phyloP scores from a whole-genome alignment of 2,797 vertebrate species.

The Ptychadena robeensis region DNA sequence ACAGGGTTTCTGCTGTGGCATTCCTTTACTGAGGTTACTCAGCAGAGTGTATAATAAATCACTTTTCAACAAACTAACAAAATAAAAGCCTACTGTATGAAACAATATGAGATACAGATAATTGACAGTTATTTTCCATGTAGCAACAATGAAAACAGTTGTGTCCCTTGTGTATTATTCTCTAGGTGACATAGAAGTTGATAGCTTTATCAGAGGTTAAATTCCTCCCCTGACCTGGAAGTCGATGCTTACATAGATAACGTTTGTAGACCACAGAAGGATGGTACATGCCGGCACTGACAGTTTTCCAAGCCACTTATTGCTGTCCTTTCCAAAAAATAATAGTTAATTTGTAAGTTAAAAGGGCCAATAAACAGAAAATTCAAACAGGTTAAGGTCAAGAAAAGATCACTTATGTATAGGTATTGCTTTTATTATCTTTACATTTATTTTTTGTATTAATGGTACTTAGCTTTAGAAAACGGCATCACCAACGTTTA shows the following conservation, averaged over 20 bases:
- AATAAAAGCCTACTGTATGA: not conserved
- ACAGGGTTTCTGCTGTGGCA: not conserved
- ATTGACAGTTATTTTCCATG: conserved; percentile 3
- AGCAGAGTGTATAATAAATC: not conserved
- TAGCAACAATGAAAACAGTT: not conserved
- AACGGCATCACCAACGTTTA: too few species aligned
- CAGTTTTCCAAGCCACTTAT: conserved; percentile 25
- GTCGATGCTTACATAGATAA: conserved; percentile 37
- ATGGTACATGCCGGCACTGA: conserved; percentile 53
- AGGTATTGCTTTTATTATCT: too few species aligned
- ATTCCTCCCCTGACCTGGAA: conserved; percentile 49
- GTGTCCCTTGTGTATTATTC: conserved; percentile 8
- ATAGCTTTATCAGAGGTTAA: conserved; percentile 49
- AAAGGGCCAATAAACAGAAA: not conserved
- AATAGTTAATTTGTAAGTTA: not conserved
- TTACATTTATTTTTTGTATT: too few species aligned
- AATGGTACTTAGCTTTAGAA: too few species aligned
- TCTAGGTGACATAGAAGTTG: conserved; percentile 14
- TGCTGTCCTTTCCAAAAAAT: not conserved
- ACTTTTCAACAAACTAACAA: not conserved
- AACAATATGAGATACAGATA: not conserved
- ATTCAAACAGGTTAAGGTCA: not conserved
- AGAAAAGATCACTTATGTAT: not conserved
- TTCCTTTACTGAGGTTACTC: not conserved
- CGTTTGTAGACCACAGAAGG: conserved; percentile 23